Percentiles rank a stretch among this genome's conserved stretches.
phyloP scores from a whole-genome alignment of 2,113 vertebrate genomes.

The Entomyzon cyanotis region DNA sequence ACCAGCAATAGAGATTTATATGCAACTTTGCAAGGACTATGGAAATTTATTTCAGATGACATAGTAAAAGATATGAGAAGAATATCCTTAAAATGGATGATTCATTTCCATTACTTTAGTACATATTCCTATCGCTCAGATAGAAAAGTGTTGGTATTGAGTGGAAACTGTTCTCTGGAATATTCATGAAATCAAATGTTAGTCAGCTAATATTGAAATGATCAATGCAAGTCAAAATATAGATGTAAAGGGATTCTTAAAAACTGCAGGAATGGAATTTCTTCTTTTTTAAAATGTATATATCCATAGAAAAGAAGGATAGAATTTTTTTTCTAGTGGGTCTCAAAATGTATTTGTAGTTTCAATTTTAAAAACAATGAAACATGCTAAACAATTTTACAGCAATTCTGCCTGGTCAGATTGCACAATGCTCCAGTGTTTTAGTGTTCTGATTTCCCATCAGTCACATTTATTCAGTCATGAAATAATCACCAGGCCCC shows the following conservation, averaged over 20 bases:
- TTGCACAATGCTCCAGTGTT: neutral
- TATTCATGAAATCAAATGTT: neutral
- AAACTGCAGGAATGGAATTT: neutral
- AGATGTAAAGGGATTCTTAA: neutral
- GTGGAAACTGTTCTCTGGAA: neutral
- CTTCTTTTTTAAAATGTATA: no score
- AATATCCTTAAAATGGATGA: neutral
- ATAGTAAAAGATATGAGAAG: neutral
- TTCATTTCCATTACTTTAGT: neutral
- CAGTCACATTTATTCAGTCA: constrained; percentile 20
- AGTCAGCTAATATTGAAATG: neutral
- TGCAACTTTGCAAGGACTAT: neutral
- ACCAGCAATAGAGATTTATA: neutral
- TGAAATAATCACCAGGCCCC: neutral
- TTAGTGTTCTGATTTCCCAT: constrained; percentile 25
- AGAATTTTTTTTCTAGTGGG: neutral
- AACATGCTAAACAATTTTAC: constrained; percentile 25
- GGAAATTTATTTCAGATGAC: neutral
- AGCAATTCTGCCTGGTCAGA: neutral
- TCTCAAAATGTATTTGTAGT: neutral
- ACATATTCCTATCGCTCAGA: neutral
- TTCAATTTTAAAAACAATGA: constrained; percentile 19
- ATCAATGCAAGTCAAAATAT: neutral
- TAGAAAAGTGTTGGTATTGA: neutral
- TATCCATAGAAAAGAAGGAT: neutral